A percentile compares a stretch with the other conserved stretches of the same genome.
Evolutionary conservation across 2,113 vertebrate species (phyloP).

Genomic region (Noturus placidus): DNA sequence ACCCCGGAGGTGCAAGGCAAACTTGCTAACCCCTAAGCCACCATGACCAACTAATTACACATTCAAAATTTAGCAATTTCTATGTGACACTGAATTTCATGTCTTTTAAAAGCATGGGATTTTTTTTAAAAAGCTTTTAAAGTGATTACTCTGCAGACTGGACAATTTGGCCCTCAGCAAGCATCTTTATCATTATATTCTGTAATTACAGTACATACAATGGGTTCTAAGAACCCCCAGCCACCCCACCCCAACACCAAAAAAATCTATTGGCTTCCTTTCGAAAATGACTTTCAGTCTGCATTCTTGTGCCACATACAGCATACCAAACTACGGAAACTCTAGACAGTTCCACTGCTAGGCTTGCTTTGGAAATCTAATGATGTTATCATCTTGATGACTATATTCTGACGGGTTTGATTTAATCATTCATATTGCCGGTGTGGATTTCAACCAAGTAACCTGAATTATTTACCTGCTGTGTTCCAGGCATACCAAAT

Average conservation of each 20-base stretch:
- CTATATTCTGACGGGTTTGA: not conserved
- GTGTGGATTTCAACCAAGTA: not conserved
- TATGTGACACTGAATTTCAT: not conserved
- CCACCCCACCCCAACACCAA: not conserved
- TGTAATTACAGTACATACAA: constrained; percentile 2
- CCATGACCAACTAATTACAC: not conserved
- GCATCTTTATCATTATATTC: not conserved
- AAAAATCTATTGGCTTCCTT: constrained; percentile 18
- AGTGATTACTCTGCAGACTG: not conserved
- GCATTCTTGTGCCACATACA: not conserved
- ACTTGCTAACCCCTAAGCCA: no score
- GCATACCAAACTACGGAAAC: not conserved
- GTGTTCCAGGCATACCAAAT: not conserved
- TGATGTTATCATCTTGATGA: not conserved
- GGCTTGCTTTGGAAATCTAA: not conserved
- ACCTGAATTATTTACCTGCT: not conserved
- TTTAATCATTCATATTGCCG: not conserved
- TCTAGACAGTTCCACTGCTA: not conserved
- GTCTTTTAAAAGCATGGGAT: not conserved
- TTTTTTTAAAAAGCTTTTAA: not conserved
- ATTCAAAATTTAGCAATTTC: not conserved
- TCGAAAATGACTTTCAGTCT: constrained; percentile 23
- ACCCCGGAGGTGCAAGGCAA: no score
- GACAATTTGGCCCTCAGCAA: not conserved
- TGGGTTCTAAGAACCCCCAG: not conserved